These are phyloP conservation scores for Plectrocnemia conspersa DNA, from an alignment of 1,140 invertebrate genomes.

Conservation along the genomic window DNA sequence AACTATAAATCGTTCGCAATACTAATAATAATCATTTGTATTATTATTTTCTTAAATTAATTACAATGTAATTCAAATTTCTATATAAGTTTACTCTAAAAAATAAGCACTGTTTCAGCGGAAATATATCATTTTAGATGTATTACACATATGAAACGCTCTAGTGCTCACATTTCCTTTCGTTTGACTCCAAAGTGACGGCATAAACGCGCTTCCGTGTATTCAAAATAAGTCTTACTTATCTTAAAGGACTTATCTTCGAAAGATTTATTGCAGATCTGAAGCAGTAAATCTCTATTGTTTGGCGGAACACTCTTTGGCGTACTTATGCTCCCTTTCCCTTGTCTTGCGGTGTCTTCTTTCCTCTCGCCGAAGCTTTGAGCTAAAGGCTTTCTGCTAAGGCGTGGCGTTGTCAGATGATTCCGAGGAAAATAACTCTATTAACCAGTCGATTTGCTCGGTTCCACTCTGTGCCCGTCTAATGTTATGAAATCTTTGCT, in stretches of 20 bases:
- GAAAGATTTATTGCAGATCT: slow-evolving; percentile 20
- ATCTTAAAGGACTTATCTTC: slow-evolving; percentile 8
- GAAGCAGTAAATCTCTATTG: slow-evolving; percentile 19
- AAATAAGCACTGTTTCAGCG: too few species aligned
- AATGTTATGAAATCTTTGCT: slow-evolving; percentile 1
- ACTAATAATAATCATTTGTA: too few species aligned
- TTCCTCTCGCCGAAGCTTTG: background rate
- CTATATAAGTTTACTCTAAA: too few species aligned
- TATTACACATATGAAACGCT: too few species aligned
- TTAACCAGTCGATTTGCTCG: slow-evolving; percentile 19
- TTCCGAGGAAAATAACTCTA: slow-evolving; percentile 14
- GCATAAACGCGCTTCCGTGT: background rate
- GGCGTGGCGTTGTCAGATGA: background rate
- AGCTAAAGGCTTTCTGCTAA: background rate
- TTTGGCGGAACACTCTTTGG: background rate
- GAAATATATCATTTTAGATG: too few species aligned
- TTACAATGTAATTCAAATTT: too few species aligned
- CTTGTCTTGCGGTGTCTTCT: background rate
- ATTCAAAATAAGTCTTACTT: slow-evolving; percentile 7
- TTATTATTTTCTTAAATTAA: too few species aligned
- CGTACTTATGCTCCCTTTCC: background rate
- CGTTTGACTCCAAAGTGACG: slow-evolving; percentile 3
- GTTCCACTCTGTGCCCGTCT: background rate
- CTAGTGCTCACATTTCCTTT: too few species aligned
- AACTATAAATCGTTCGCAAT: too few species aligned